Evolutionary conservation across 2,797 vertebrate genomes (phyloP).

Genomic region (Lagorchestes hirsutus): DNA sequence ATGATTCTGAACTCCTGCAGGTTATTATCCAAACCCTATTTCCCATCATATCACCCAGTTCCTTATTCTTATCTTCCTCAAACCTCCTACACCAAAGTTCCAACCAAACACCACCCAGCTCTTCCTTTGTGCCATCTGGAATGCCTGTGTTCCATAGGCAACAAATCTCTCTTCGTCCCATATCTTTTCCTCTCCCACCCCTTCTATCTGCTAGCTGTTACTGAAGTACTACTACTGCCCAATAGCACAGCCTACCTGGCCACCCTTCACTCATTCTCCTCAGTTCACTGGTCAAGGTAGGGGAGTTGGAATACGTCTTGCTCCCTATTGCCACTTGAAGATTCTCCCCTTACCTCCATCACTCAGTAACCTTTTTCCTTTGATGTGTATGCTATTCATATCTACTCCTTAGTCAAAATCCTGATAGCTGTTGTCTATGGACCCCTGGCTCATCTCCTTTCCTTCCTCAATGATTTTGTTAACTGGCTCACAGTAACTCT

Average conservation of each 20-base stretch:
- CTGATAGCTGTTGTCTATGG: not conserved
- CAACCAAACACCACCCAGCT: not conserved
- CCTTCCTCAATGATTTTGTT: not conserved
- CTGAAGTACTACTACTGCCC: not conserved
- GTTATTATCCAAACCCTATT: not conserved
- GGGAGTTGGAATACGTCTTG: not conserved
- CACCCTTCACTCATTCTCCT: not conserved
- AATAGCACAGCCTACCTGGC: not conserved
- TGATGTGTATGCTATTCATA: not conserved
- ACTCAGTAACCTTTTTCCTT: not conserved
- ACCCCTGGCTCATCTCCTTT: not conserved
- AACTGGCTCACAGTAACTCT: not conserved
- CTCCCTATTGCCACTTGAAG: not conserved
- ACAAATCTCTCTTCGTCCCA: not conserved
- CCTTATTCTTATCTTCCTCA: not conserved
- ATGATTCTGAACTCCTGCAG: not conserved
- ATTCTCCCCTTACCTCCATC: not conserved
- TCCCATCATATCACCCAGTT: not conserved
- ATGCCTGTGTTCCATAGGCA: not conserved
- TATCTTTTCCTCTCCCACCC: not conserved
- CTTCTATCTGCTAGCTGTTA: not conserved
- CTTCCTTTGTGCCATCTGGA: not conserved
- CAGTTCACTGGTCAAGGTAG: not conserved
- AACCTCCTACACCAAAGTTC: not conserved
- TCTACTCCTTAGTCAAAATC: not conserved